phyloP scores from a whole-genome alignment of 1,140 invertebrate species.

The Tetragonula clypearis region DNA sequence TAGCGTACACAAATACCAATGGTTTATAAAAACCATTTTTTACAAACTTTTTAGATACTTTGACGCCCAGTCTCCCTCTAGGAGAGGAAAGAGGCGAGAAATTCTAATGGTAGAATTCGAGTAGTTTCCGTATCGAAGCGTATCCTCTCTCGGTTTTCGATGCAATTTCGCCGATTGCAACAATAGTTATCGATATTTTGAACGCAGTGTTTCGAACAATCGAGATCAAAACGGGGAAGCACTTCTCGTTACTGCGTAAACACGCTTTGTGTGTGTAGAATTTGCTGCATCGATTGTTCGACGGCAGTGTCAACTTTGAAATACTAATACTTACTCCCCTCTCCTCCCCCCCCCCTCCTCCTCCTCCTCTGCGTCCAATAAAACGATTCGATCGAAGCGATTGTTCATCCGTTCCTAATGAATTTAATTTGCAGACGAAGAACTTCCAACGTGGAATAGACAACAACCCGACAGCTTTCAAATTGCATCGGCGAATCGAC shows the following conservation, averaged over 20 bases:
- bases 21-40: too few relatives aligned
- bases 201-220: conserved; percentile 21
- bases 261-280: conserved; percentile 25
- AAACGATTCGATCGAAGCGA: not conserved
- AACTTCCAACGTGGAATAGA: not conserved
- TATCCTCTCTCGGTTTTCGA: not conserved
- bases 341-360: too few relatives aligned
- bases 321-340: conserved; percentile 15
- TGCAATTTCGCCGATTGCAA: not conserved
- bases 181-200: conserved; percentile 10
- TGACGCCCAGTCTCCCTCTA: too few relatives aligned
- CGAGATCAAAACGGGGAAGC: conserved; percentile 36
- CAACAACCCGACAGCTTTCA: not conserved
- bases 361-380: too few relatives aligned
- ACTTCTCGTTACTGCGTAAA: conserved; percentile 43
- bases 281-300: conserved; percentile 30
- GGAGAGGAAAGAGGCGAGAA: not conserved
- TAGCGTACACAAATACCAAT: too few relatives aligned
- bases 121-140: not conserved
- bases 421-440: not conserved
- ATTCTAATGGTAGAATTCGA: too few relatives aligned
- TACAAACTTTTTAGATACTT: too few relatives aligned
- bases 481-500: not conserved
- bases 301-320: conserved; percentile 15
- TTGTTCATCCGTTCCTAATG: not conserved